Evolutionary conservation across 2,113 vertebrate species (phyloP).

Genomic region (Bos indicus): DNA sequence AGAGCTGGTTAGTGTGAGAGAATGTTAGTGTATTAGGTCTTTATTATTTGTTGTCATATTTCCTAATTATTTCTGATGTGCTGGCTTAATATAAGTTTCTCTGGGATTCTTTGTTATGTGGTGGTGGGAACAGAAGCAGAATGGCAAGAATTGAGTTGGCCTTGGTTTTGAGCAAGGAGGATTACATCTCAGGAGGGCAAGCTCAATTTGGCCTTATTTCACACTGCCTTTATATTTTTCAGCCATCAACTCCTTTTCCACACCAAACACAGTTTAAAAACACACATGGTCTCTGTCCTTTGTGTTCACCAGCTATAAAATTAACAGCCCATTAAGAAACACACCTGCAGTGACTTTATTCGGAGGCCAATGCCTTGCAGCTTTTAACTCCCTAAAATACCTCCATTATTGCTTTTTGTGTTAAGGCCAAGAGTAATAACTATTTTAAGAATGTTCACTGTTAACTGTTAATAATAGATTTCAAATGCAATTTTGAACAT

Average conservation of each 20-base stretch:
- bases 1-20: not conserved
- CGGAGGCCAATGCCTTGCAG: slow-evolving; percentile 56
- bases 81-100: not conserved
- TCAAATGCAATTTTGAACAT: slow-evolving; percentile 70
- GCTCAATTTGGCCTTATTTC: slow-evolving; percentile 50
- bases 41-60: not conserved
- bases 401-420: slow-evolving; percentile 69
- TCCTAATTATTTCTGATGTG: not conserved
- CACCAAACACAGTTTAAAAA: slow-evolving; percentile 59
- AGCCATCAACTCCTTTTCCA: slow-evolving; percentile 55
- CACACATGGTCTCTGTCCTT: slow-evolving; percentile 66
- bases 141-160: not conserved
- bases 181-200: slow-evolving; percentile 33
- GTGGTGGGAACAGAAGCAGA: not conserved
- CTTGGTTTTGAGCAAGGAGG: slow-evolving; percentile 17
- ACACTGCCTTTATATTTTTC: slow-evolving; percentile 39
- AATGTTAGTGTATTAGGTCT: not conserved
- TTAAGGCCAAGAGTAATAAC: slow-evolving; percentile 74
- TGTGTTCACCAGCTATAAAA: slow-evolving; percentile 63
- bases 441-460: slow-evolving; percentile 73
- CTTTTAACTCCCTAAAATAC: slow-evolving; percentile 70
- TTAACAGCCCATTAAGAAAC: slow-evolving; percentile 69
- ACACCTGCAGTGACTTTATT: slow-evolving; percentile 71
- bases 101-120: not conserved
- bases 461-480: slow-evolving; percentile 76